Base-by-base conservation (phyloP, 2,113 vertebrate genomes). In the Gopherus evgoodei region DNA sequence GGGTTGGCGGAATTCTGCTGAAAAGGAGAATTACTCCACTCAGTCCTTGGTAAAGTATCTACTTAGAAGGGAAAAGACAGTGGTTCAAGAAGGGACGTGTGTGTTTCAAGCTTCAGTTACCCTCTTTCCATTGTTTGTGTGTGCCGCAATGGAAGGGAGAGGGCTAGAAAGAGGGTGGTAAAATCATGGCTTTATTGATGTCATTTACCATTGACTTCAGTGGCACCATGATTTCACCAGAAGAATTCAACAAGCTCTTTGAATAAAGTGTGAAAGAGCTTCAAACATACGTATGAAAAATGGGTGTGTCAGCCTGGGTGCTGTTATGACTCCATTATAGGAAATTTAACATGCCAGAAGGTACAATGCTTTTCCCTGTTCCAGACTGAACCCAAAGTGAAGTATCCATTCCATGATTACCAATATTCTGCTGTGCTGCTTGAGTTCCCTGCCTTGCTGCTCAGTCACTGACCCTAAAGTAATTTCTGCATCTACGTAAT, bases 391-490 rank as follows among this genome's bases (percentile, higher is more conserved):
- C 35, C 65, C 54, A 79, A 94, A 91, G 4, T 35, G 31, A 85
- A 85, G 83, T 90, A 95, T 52, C 5, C 25, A 0, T 38, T 49
- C 83, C 81, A 56, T 52, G 38, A 21, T 78, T 79, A 47, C 54
- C 57, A 83, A 47, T 72, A 35, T 90, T 53, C 72, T 81, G 19
- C 6, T 72, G 0, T 8, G 2, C 83, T 94, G 65, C 84, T 52
- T 79, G n/a, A 75, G 42, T 93, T 75, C 93, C 85, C 24, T 95
- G 72, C 72, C 87, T 92, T 57, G 31, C 72, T 95, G 75, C 75
- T 87, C 75, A 90, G 88, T 79, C 82, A 4, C 31, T 76, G 72
- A 52, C 59, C 84, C 69, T 84, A 88, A 79, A 59, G 50, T 62
- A 47, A 83, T 21, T 83, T 83, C 27, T 86, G 93, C 53, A 75